These are phyloP conservation scores for Sander vitreus DNA, from an alignment of 2,113 vertebrate genomes.

Conservation along the genomic window DNA sequence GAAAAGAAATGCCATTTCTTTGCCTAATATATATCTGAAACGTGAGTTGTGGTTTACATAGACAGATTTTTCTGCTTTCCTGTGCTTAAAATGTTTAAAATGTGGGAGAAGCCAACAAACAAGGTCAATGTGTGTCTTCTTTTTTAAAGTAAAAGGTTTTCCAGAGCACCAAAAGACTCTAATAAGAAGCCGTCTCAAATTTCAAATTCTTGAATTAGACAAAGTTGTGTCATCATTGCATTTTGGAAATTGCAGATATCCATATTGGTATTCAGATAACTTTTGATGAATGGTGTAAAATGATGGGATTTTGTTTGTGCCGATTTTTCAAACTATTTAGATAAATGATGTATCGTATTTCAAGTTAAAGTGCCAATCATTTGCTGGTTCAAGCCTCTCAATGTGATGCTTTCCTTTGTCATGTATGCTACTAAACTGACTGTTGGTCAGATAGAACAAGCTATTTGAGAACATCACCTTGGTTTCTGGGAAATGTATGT, in stretches of 20 bases:
- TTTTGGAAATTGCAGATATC: background rate
- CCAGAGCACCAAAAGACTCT: background rate
- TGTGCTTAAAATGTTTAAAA: background rate
- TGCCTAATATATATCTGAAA: background rate
- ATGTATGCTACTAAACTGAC: background rate
- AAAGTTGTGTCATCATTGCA: background rate
- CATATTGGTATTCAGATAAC: background rate
- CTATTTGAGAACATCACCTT: background rate
- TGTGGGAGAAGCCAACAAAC: background rate
- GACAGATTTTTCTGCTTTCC: background rate
- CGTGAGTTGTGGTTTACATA: background rate
- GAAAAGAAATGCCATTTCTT: background rate
- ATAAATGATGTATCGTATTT: background rate
- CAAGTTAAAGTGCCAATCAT: background rate
- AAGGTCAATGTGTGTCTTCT: background rate
- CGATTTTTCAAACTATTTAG: background rate
- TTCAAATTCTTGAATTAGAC: background rate
- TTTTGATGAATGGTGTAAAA: background rate
- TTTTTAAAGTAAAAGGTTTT: background rate
- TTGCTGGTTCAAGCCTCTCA: background rate
- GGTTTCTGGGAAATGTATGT: background rate
- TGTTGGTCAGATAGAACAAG: background rate
- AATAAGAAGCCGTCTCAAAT: background rate
- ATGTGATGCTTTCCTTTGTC: background rate
- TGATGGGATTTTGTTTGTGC: too few species aligned